Evolutionary conservation across 1,140 invertebrate genomes (phyloP).

Genomic region (Aradophagus sp.): DNA sequence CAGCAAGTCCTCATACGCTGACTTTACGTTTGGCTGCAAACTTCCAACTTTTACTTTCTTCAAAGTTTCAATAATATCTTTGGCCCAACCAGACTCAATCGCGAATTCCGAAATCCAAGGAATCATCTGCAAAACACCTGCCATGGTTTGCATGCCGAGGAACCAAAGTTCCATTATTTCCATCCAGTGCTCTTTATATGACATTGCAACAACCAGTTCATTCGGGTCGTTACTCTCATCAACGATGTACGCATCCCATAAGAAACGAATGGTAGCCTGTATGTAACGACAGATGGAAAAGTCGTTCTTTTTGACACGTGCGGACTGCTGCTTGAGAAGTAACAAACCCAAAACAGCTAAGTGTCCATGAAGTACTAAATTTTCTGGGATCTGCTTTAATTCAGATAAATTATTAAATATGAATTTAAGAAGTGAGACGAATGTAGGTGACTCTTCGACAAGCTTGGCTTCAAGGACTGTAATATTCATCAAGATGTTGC

Average conservation of each 20-base stretch:
- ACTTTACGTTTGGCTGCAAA: conserved; percentile 87
- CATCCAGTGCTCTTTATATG: conserved; percentile 90
- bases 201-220: conserved; percentile 86
- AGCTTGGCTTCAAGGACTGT: conserved; percentile 89
- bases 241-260: conserved; percentile 93
- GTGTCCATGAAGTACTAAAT: conserved; percentile 88
- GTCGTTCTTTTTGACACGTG: conserved; percentile 87
- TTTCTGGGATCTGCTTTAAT: conserved; percentile 86
- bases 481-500: conserved; percentile 94
- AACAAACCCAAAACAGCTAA: conserved; percentile 87
- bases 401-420: conserved; percentile 90
- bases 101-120: conserved; percentile 94
- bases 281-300: conserved; percentile 91
- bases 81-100: conserved; percentile 92
- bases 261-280: conserved; percentile 88
- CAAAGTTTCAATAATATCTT: conserved; percentile 87
- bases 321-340: conserved; percentile 87
- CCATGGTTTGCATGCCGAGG: conserved; percentile 93
- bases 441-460: conserved; percentile 84
- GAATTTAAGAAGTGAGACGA: conserved; percentile 88
- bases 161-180: conserved; percentile 95
- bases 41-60: conserved; percentile 87
- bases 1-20: conserved; percentile 92
- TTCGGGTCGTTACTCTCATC: conserved; percentile 89
- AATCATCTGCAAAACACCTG: conserved; percentile 83